A percentile compares a stretch with the other conserved stretches of the same genome.
Conservation (phyloP, 1,140 invertebrate species). For the Drosophila nikananu region DNA sequence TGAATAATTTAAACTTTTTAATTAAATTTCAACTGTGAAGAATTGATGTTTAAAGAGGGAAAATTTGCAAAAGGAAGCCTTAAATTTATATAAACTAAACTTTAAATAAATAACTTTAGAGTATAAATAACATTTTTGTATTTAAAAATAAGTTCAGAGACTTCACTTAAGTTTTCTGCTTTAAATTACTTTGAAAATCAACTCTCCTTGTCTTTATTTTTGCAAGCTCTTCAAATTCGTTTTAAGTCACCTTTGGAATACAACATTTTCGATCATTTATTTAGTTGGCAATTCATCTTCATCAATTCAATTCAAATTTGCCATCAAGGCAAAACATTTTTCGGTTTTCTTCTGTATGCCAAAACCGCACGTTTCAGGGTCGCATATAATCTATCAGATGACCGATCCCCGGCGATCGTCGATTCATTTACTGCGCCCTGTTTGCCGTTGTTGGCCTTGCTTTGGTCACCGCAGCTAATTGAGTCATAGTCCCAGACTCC, state of each 20-base stretch:
- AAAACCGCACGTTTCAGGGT: conserved; percentile 22
- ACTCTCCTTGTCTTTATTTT: not conserved
- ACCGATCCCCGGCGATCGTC: conserved; percentile 28
- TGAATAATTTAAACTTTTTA: too few relatives aligned
- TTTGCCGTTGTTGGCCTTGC: conserved; percentile 36
- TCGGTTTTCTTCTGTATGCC: not conserved
- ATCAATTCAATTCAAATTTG: conserved; percentile 4
- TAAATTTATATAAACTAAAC: too few relatives aligned
- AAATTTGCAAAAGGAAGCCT: too few relatives aligned
- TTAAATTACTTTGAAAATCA: not conserved
- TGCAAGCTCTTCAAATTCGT: not conserved
- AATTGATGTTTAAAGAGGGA: too few relatives aligned
- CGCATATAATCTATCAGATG: conserved; percentile 32
- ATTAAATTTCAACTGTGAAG: too few relatives aligned
- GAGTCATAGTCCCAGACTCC: conserved; percentile 62
- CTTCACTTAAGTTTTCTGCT: rapidly evolving
- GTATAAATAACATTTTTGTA: too few relatives aligned
- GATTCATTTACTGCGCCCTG: conserved; percentile 43
- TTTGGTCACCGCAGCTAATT: conserved; percentile 70
- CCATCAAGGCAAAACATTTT: not conserved
- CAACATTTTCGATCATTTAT: not conserved
- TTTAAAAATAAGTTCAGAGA: not conserved
- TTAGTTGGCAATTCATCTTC: conserved; percentile 1
- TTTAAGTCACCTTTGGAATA: not conserved
- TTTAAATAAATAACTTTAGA: too few relatives aligned